A percentile compares a stretch with the other conserved stretches of the same genome.
Conservation (phyloP, 2,888 invertebrate species). For the Nephrotoma appendiculata region DNA sequence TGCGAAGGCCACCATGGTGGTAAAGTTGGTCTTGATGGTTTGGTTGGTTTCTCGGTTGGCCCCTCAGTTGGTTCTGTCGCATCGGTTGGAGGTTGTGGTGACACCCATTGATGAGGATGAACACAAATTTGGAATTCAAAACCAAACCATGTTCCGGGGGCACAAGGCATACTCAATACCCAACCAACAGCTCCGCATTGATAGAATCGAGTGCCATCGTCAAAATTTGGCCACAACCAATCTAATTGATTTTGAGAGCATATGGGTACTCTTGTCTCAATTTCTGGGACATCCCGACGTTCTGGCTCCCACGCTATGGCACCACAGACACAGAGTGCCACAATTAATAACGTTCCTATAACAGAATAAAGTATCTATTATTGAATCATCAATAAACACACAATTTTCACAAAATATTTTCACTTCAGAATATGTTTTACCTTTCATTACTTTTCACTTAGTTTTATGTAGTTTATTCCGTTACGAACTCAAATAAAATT, state of each 20-base stretch:
- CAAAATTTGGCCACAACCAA: background rate
- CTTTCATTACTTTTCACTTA: background rate
- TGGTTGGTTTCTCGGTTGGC: conserved; percentile 13
- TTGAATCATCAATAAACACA: background rate
- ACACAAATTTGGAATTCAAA: conserved; percentile 25
- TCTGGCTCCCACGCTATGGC: background rate
- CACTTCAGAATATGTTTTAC: background rate
- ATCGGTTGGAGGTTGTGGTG: background rate
- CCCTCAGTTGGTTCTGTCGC: conserved; percentile 21
- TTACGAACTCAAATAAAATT: background rate
- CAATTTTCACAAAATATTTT: background rate
- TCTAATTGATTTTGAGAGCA: background rate
- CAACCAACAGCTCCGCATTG: background rate
- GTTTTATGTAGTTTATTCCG: background rate
- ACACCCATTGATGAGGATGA: conserved; percentile 7
- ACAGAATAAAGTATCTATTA: background rate
- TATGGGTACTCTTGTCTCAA: background rate
- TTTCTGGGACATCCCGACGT: conserved; percentile 8
- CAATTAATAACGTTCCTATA: background rate
- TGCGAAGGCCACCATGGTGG: background rate
- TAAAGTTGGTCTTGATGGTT: background rate
- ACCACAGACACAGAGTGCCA: background rate
- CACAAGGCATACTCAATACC: conserved; percentile 20
- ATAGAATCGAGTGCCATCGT: background rate
- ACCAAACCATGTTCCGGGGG: conserved; percentile 23